Percentiles rank a stretch among this genome's conserved stretches.
Evolutionary conservation across 2,797 vertebrate genomes (phyloP).

Genomic region (Rallus crepitans): DNA sequence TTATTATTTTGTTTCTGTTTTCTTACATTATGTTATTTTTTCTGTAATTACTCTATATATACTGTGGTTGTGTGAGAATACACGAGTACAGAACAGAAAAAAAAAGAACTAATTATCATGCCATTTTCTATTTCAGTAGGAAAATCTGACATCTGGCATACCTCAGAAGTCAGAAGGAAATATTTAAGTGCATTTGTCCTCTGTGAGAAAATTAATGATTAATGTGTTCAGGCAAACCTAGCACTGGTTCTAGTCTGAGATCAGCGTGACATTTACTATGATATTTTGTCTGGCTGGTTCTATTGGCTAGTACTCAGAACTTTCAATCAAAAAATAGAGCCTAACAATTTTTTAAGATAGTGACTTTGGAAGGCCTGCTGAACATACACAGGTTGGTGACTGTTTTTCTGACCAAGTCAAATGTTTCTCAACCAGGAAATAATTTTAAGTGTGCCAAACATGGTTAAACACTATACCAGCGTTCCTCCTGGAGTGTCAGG

Average conservation of each 20-base stretch:
- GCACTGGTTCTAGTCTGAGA: background rate
- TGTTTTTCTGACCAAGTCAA: background rate
- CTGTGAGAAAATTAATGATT: background rate
- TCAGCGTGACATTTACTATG: background rate
- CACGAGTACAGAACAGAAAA: background rate
- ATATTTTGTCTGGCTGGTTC: background rate
- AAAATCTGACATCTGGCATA: background rate
- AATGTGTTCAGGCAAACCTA: background rate
- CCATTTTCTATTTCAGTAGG: background rate
- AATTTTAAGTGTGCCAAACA: background rate
- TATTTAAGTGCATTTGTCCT: background rate
- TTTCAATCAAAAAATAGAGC: conserved; percentile 2
- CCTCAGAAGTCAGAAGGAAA: background rate
- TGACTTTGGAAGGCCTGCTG: background rate
- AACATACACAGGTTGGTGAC: background rate
- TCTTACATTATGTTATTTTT: background rate
- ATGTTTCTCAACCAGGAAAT: background rate
- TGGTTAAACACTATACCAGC: background rate
- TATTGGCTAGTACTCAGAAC: background rate
- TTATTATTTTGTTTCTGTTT: background rate
- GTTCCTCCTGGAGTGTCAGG: background rate
- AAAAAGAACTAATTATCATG: background rate
- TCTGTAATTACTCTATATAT: background rate
- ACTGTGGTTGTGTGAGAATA: background rate
- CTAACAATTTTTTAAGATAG: background rate